phyloP scores from a whole-genome alignment of 1,140 invertebrate genomes.

The Pinna nobilis region DNA sequence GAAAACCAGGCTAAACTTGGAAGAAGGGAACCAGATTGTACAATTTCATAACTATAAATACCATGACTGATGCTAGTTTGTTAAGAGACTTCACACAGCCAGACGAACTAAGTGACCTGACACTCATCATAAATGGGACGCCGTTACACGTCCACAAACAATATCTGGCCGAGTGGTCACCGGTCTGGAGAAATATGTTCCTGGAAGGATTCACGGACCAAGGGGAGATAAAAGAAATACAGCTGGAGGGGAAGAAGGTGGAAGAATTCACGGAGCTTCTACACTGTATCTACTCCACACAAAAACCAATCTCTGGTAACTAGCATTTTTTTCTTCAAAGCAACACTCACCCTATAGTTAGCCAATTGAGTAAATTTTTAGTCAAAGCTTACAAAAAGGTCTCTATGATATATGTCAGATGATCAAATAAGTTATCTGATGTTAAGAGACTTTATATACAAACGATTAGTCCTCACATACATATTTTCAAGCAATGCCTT shows the following conservation, averaged over 20 bases:
- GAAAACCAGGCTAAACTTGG: no score
- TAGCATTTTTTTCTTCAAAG: background rate
- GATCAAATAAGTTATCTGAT: no score
- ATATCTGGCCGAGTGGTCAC: conserved; percentile 66
- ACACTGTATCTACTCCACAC: conserved; percentile 68
- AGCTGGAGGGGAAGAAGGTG: conserved; percentile 56
- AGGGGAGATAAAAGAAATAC: conserved; percentile 52
- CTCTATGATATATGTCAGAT: no score
- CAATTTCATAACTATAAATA: no score
- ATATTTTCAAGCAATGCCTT: no score
- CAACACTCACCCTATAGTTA: background rate
- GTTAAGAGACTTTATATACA: background rate
- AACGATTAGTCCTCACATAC: background rate
- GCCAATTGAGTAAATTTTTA: background rate
- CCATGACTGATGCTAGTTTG: conserved; percentile 5
- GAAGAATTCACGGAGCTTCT: conserved; percentile 62
- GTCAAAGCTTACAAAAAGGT: no score
- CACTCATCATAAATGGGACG: conserved; percentile 56
- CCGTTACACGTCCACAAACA: conserved; percentile 62
- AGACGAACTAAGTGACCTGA: conserved; percentile 61
- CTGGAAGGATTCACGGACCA: conserved; percentile 55
- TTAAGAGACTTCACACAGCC: conserved; percentile 56
- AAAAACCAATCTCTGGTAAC: conserved; percentile 61
- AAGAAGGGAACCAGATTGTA: no score
- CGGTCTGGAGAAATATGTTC: conserved; percentile 66